phyloP scores from a whole-genome alignment of 2,113 vertebrate species.

The Puma concolor region DNA sequence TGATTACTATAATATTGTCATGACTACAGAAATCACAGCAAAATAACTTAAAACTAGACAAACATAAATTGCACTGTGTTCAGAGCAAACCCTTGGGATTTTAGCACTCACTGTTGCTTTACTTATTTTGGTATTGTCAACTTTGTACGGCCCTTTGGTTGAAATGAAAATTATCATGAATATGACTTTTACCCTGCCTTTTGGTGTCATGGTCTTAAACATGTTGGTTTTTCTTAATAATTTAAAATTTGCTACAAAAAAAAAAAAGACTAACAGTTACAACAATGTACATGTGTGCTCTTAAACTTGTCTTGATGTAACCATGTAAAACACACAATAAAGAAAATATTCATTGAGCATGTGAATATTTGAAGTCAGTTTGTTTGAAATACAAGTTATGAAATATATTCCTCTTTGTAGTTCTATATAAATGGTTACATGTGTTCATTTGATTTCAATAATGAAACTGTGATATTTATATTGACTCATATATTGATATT shows the following conservation, averaged over 20 bases:
- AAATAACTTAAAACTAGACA: slow-evolving; percentile 48
- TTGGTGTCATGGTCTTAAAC: background rate
- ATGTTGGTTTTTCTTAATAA: background rate
- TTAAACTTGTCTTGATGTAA: background rate
- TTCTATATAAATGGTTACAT: background rate
- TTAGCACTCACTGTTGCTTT: background rate
- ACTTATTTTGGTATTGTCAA: background rate
- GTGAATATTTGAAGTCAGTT: background rate
- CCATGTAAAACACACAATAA: background rate
- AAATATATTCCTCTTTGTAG: background rate
- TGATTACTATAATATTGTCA: slow-evolving; percentile 40
- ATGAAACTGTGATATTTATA: background rate
- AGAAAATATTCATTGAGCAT: background rate
- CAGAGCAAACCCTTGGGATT: background rate
- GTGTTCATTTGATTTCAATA: background rate
- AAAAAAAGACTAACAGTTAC: background rate
- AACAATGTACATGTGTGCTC: background rate
- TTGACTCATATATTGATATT: background rate
- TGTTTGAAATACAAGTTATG: background rate
- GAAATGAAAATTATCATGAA: background rate
- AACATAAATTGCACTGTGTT: background rate
- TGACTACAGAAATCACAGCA: slow-evolving; percentile 42
- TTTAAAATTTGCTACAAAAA: background rate
- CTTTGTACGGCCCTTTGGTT: background rate
- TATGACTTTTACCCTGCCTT: fast-evolving